Evolutionary conservation across 23 tunicate genomes (phyloP).

Genomic region (Botrylloides violaceus): DNA sequence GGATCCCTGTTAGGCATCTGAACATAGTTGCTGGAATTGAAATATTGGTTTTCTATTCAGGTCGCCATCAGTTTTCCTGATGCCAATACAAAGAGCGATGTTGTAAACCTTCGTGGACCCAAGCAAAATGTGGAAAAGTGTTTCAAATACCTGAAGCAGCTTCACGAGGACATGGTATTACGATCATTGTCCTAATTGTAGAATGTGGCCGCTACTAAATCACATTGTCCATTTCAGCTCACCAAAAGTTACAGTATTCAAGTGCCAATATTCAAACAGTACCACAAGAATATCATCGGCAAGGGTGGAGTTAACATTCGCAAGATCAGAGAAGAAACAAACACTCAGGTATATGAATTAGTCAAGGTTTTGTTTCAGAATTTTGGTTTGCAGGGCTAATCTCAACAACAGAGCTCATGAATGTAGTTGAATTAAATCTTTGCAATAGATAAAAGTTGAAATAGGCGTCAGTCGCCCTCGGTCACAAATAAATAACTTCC

Average conservation of each 20-base stretch:
- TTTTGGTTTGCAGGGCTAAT: not conserved
- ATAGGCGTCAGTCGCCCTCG: too few species aligned
- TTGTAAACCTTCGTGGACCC: slow-evolving; percentile 86
- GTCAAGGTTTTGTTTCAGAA: not conserved
- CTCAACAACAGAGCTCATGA: too few species aligned
- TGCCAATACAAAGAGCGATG: slow-evolving; percentile 68
- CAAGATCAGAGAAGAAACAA: slow-evolving; percentile 91
- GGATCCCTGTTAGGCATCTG: too few species aligned
- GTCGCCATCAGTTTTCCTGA: slow-evolving; percentile 94
- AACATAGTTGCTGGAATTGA: too few species aligned
- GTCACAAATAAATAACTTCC: too few species aligned
- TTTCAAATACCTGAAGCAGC: slow-evolving; percentile 61
- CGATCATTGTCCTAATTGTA: not conserved
- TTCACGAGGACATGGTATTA: slow-evolving; percentile 74
- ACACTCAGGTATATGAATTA: slow-evolving; percentile 78
- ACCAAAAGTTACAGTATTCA: slow-evolving; percentile 91
- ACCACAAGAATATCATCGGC: slow-evolving; percentile 96
- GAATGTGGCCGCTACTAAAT: too few species aligned
- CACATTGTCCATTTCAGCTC: slow-evolving; percentile 26
- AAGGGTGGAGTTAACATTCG: slow-evolving; percentile 92
- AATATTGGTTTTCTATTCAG: slow-evolving; percentile 12
- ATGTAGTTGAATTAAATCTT: too few species aligned
- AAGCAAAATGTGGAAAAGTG: slow-evolving; percentile 82
- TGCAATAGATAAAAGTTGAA: too few species aligned
- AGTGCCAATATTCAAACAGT: slow-evolving; percentile 97